Evolutionary conservation across 2,888 invertebrate genomes (phyloP), one percentile per base, ranked within the genome.

Genomic region (Oscheius sp.): DNA sequence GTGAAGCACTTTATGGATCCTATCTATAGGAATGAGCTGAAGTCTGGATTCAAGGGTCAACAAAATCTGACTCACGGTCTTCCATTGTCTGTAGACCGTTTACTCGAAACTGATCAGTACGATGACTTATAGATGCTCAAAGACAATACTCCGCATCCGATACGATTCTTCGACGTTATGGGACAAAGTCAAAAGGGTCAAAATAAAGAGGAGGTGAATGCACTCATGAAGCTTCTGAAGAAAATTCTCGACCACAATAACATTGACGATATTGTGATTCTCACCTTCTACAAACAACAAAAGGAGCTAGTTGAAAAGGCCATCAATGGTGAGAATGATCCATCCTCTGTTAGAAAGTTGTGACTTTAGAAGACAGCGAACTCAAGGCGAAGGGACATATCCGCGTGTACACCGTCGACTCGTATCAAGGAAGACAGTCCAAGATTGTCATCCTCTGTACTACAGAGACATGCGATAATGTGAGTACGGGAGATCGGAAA

Each of bases 371-470:
- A 7, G 2, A 42, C 7, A 42, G 2, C 42, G 42, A 42, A 4
- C 42, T 42, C 42, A 42, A 42, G 7, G 42, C 7, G n/a, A 42
- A 42, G 42, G 42, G 7, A 2, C 2, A 42, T 2, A 42, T 42
- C 7, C 13, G 9, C 13, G 59, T 60, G n/a, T 2, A 5, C 2
- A 60, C 59, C 10, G n/a, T 60, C 37, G 37, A 60, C n/a, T 60
- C 59, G 1, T 60, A 33, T 37, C 59, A 60, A 35, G 59, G 59
- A 7, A 29, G 35, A 11, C 35, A 60, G 35, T 35, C 33, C 11
- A 35, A 60, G 7, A n/a, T 60, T 11, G 11, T 60, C 33, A 35
- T 60, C 11, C 4, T 60, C 37, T 60, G 59, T 35, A 60, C 59
- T 3, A 60, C 35, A 29, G 35, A 60, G 35, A 35, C 59, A 42